phyloP scores from a whole-genome alignment of 2,888 invertebrate genomes.

The Nemapogon koenigi region DNA sequence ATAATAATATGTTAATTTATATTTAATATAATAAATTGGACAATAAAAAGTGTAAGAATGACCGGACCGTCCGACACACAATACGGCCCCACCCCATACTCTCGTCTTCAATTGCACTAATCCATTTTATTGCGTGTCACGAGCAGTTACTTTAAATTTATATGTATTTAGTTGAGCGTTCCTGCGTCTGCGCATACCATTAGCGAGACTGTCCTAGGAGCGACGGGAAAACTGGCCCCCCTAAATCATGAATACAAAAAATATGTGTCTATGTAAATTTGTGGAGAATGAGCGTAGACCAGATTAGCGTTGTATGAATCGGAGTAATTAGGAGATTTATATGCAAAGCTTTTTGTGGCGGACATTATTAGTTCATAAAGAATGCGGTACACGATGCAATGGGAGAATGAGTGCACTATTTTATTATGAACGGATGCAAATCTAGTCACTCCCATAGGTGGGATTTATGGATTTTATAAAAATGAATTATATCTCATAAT shows the following conservation, averaged over 20 bases:
- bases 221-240: conserved; percentile 26
- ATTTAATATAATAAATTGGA: conserved; percentile 55
- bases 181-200: conserved; percentile 11
- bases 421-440: conserved; percentile 31
- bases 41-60: conserved; percentile 32
- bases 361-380: conserved; percentile 56
- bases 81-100: conserved; percentile 21
- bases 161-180: conserved; percentile 12
- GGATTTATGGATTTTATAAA: conserved; percentile 58
- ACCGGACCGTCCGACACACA: conserved; percentile 20
- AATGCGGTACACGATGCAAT: conserved; percentile 42
- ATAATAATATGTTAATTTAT: conserved; percentile 60
- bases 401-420: conserved; percentile 37
- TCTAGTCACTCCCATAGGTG: conserved; percentile 53
- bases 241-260: conserved; percentile 51
- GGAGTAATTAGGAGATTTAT: conserved; percentile 61
- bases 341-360: conserved; percentile 59
- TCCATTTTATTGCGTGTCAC: conserved; percentile 60
- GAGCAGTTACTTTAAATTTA: conserved; percentile 23
- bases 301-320: conserved; percentile 52
- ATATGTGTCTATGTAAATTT: conserved; percentile 40
- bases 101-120: conserved; percentile 44
- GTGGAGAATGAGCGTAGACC: conserved; percentile 33
- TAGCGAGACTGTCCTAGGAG: conserved; percentile 4
- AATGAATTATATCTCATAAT: conserved; percentile 42